phyloP scores from a whole-genome alignment of 2,113 vertebrate species.

The Eulemur rufifrons region DNA sequence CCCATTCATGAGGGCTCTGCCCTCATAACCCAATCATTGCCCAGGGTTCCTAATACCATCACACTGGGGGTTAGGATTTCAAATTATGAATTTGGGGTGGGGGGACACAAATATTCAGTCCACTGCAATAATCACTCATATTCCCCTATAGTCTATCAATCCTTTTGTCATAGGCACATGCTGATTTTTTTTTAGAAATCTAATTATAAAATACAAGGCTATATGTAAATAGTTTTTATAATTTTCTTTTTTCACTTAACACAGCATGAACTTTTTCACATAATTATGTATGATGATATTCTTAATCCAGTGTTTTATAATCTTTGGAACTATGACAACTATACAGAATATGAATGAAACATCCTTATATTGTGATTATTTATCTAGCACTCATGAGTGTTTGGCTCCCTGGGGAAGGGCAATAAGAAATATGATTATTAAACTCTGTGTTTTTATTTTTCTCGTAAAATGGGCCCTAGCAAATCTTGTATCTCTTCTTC shows the following conservation, averaged over 20 bases:
- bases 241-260: not conserved
- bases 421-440: not conserved
- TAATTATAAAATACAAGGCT: not conserved
- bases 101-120: no score
- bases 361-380: not conserved
- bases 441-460: not conserved
- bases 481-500: not conserved
- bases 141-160: not conserved
- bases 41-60: not conserved
- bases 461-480: not conserved
- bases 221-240: not conserved
- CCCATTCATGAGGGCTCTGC: not conserved
- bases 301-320: not conserved
- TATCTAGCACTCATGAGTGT: not conserved
- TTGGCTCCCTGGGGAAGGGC: not conserved
- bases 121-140: not conserved
- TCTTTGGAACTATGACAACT: not conserved
- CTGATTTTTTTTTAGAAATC: not conserved
- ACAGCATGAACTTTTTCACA: not conserved
- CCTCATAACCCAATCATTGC: not conserved
- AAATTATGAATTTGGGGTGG: not conserved
- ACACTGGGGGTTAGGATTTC: not conserved
- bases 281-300: not conserved
- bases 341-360: not conserved
- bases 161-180: not conserved